Evolutionary conservation across 2,113 vertebrate species (phyloP).

Genomic region (Pseudorasbora parva): DNA sequence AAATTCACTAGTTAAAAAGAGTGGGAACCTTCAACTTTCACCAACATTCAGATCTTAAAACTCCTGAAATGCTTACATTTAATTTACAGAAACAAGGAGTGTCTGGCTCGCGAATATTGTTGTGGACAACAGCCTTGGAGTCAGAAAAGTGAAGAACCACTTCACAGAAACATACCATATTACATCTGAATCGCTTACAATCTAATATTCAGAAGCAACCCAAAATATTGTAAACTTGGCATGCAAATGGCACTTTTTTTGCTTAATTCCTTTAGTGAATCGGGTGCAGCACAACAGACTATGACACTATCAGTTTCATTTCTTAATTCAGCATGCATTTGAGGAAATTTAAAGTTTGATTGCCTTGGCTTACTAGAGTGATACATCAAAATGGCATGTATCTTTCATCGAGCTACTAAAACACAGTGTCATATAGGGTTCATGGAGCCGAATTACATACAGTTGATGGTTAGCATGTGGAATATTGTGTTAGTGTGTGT

Average conservation of each 20-base stretch:
- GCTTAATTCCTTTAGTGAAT: neutral
- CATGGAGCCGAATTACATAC: neutral
- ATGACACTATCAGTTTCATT: neutral
- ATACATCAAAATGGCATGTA: neutral
- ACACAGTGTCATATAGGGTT: conserved; percentile 1
- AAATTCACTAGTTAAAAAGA: neutral
- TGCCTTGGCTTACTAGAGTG: neutral
- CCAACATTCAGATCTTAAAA: neutral
- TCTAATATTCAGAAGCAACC: neutral
- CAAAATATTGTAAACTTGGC: neutral
- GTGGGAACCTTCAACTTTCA: neutral
- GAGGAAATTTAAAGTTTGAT: conserved; percentile 20
- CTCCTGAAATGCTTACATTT: neutral
- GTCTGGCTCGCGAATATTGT: neutral
- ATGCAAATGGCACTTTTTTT: neutral
- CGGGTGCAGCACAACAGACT: neutral
- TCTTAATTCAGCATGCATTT: conserved; percentile 1
- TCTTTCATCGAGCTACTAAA: neutral
- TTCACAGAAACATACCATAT: neutral
- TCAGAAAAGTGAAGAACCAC: neutral
- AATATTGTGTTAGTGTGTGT: neutral
- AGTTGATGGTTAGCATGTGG: neutral
- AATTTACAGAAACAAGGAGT: neutral
- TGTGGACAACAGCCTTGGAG: neutral
- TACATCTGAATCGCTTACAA: neutral